Percentiles rank a stretch among this genome's conserved stretches.
These are phyloP conservation scores for Incurvaria masculella DNA, from an alignment of 2,888 invertebrate species.

Conservation along the genomic window DNA sequence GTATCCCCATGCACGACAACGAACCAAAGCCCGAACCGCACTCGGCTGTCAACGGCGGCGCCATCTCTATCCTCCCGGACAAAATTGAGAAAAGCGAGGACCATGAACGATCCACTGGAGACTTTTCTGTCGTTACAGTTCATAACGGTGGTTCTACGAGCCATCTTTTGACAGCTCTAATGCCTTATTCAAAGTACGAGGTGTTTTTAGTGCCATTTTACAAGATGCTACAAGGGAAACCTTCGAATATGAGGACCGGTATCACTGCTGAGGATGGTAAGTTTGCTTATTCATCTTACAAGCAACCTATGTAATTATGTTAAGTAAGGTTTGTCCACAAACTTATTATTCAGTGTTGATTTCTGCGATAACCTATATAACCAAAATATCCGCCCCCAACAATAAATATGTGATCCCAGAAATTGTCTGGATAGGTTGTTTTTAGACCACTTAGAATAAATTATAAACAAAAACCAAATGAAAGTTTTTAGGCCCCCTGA, in stretches of 20 bases:
- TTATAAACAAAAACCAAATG: too few relatives aligned
- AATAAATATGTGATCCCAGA: too few relatives aligned
- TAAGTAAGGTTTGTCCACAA: too few relatives aligned
- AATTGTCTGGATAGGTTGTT: too few relatives aligned
- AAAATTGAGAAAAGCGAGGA: background rate
- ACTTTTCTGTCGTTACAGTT: slow-evolving; percentile 69
- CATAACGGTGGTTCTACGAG: slow-evolving; percentile 68
- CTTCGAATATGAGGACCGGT: slow-evolving; percentile 84
- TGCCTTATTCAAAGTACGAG: slow-evolving; percentile 87
- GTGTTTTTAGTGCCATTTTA: slow-evolving; percentile 91
- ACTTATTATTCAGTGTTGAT: too few relatives aligned
- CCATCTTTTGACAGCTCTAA: slow-evolving; percentile 72
- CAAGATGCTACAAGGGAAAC: slow-evolving; percentile 84
- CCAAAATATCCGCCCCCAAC: too few relatives aligned
- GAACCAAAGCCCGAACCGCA: slow-evolving; percentile 15
- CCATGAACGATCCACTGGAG: slow-evolving; percentile 25
- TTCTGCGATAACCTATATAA: too few relatives aligned
- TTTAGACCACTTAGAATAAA: too few relatives aligned
- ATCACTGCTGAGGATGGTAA: slow-evolving; percentile 83
- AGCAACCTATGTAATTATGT: too few relatives aligned
- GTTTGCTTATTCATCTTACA: too few relatives aligned
- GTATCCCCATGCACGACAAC: slow-evolving; percentile 26
- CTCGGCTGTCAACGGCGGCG: background rate
- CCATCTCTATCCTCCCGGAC: background rate
- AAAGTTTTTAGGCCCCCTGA: too few relatives aligned